phyloP scores from a whole-genome alignment of 2,797 vertebrate genomes.

The Smutsia gigantea region DNA sequence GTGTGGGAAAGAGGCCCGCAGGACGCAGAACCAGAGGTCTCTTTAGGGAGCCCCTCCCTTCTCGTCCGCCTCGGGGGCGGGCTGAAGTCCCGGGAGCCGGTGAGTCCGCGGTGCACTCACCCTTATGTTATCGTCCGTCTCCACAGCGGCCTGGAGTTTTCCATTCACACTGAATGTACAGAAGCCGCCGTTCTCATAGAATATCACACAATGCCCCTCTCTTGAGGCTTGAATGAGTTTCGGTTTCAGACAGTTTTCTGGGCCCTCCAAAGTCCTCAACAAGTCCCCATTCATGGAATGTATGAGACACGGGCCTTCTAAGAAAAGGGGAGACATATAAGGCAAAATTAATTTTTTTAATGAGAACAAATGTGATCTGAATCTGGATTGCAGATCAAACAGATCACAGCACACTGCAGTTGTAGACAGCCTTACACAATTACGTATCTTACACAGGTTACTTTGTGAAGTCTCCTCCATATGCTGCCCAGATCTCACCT shows the following conservation, averaged over 20 bases:
- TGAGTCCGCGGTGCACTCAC: constrained; percentile 82
- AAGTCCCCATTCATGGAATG: constrained; percentile 99
- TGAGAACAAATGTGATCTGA: neutral
- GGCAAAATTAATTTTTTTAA: neutral
- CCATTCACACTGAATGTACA: constrained; percentile 97
- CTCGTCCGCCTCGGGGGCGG: neutral
- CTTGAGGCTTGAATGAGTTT: constrained; percentile 95
- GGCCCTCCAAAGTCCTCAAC: constrained; percentile 94
- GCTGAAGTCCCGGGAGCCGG: neutral
- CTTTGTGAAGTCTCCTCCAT: neutral
- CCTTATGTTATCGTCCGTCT: constrained; percentile 94
- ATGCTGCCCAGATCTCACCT: neutral
- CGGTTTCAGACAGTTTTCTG: constrained; percentile 90
- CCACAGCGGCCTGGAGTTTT: constrained; percentile 93
- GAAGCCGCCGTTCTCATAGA: constrained; percentile 95
- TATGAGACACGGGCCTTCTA: constrained; percentile 98
- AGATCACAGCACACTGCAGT: accelerated
- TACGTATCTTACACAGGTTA: neutral
- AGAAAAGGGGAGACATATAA: neutral
- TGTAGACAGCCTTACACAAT: neutral
- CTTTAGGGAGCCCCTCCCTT: neutral
- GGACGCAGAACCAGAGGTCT: neutral
- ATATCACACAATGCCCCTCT: constrained; percentile 96
- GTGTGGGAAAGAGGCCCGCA: neutral
- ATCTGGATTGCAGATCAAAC: neutral